Base-by-base conservation (phyloP, 2,113 vertebrate species). In the Lethenteron reissneri region DNA sequence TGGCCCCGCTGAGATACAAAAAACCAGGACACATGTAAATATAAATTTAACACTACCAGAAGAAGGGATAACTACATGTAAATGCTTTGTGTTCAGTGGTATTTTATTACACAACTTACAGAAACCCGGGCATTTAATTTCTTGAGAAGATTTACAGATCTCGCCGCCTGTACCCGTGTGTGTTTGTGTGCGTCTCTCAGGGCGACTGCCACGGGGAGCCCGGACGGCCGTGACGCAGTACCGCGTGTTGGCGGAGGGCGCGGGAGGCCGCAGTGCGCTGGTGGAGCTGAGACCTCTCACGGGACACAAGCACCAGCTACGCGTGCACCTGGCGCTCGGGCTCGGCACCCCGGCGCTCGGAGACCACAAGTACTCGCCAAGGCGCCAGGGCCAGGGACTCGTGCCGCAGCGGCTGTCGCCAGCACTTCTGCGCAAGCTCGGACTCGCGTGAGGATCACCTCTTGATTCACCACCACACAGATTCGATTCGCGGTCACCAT, bases 221-320 rank as follows among this genome's bases (percentile, higher is more conserved):
- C 80, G 83, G 0, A 9, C 75, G 1, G 90, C 92, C 0, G 82
- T 85, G 73, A 97, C 89, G 0, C 83, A 74, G 64, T 97, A 90
- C 80, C 80, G 72, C 57, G 81, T 82, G 10, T 78, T 95, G 68
- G 41, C 25, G 64, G n/a, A 68, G 64, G 84, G 82, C 57, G 80
- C 76, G 56, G 76, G 76, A 2, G 57, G 73, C 0, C 81, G 86
- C 56, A 88, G 86, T n/a, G 86, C 87, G 1, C 80, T 97, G 2
- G 71, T 95, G 72, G 88, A 95, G 77, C 85, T 97, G 9, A 85
- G 88, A 73, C 86, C 88, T 41, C 1, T 89, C 8, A 92, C 91
- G 0, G 87, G 92, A 92, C 82, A 83, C 72, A 96, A 95, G 75
- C 89, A 97, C 76, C 92, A 97, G 80, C 74, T 92, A 73, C 85